These are phyloP conservation scores for Muscidifurax raptorellus DNA, from an alignment of 1,140 invertebrate genomes.

Conservation along the genomic window DNA sequence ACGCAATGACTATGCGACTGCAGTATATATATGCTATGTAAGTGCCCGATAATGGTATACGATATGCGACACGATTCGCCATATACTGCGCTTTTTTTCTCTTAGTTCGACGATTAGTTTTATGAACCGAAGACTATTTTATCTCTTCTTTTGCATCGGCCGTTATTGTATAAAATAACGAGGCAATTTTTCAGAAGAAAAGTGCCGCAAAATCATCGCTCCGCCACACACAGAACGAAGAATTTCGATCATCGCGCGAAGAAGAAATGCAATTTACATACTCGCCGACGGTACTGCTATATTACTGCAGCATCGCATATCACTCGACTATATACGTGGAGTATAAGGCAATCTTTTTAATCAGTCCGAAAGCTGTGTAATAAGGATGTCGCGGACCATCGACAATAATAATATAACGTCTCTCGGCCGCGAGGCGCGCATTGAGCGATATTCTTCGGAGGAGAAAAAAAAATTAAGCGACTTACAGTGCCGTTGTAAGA, in stretches of 20 bases:
- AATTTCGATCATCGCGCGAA: background rate
- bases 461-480: background rate
- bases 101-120: too few species aligned
- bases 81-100: background rate
- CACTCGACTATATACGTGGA: too few species aligned
- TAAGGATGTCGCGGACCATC: slow-evolving; percentile 57
- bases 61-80: background rate
- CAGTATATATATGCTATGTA: too few species aligned
- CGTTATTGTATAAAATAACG: too few species aligned
- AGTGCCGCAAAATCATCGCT: too few species aligned
- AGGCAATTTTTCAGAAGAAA: background rate
- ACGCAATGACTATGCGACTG: too few species aligned
- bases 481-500: background rate
- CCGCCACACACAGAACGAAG: background rate
- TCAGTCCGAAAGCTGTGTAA: slow-evolving; percentile 54
- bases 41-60: background rate
- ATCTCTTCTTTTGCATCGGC: too few species aligned
- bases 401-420: slow-evolving; percentile 54
- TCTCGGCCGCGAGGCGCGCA: slow-evolving; percentile 31
- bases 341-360: slow-evolving; percentile 63
- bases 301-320: background rate
- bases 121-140: background rate
- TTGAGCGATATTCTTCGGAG: slow-evolving; percentile 34
- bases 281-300: slow-evolving; percentile 3
- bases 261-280: slow-evolving; percentile 37